phyloP scores from a whole-genome alignment of 2,797 vertebrate genomes.

The Sebastes variabilis region DNA sequence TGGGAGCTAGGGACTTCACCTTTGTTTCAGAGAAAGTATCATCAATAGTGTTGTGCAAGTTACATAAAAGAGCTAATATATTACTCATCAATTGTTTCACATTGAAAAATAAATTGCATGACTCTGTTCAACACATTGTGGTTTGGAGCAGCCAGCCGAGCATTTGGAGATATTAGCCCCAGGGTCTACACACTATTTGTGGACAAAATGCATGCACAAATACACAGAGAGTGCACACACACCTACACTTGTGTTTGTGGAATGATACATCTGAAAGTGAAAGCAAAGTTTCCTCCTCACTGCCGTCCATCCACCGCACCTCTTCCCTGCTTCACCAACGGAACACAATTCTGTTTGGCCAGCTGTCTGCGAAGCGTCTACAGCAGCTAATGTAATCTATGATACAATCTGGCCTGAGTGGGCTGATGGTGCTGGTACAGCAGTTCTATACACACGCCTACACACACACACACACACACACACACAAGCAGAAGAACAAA shows the following conservation, averaged over 20 bases:
- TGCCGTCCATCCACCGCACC: neutral
- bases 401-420: slow-evolving; percentile 66
- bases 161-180: neutral
- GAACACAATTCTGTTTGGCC: slow-evolving; percentile 29
- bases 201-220: neutral
- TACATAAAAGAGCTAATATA: neutral
- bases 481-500: neutral
- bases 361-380: slow-evolving; percentile 39
- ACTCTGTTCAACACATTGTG: neutral
- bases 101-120: neutral
- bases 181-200: neutral
- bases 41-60: neutral
- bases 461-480: slow-evolving; percentile 16
- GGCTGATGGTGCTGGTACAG: slow-evolving; percentile 46
- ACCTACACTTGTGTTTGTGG: neutral
- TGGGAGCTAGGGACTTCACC: neutral
- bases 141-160: neutral
- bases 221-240: neutral
- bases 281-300: neutral
- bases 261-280: neutral
- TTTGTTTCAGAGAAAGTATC: neutral
- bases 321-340: neutral
- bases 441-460: slow-evolving; percentile 47
- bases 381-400: slow-evolving; percentile 66
- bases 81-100: neutral